A percentile compares a stretch with the other conserved stretches of the same genome.
Conservation (phyloP, 2,113 vertebrate genomes). For the Felis catus region F.catus_Fca126_mat1.0 CM031417.1:40311501-40312000, state of each 20-base stretch:
- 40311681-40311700: background rate
- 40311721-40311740: background rate
- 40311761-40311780: background rate
- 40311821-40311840: background rate
- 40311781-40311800: background rate
- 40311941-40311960: background rate
- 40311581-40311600: background rate
- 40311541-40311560: background rate
- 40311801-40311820: background rate
- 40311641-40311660: background rate
- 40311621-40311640: background rate
- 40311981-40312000: background rate
- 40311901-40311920: background rate
- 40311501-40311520: background rate
- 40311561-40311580: background rate
- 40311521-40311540: constrained; percentile 26
- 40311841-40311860: background rate
- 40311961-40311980: background rate
- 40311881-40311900: background rate
- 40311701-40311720: background rate
- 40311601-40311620: background rate
- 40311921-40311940: background rate
- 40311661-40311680: background rate
- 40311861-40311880: background rate
- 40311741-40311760: background rate